Conservation (phyloP, 2,888 invertebrate genomes). For the Nephrotoma appendiculata region DNA sequence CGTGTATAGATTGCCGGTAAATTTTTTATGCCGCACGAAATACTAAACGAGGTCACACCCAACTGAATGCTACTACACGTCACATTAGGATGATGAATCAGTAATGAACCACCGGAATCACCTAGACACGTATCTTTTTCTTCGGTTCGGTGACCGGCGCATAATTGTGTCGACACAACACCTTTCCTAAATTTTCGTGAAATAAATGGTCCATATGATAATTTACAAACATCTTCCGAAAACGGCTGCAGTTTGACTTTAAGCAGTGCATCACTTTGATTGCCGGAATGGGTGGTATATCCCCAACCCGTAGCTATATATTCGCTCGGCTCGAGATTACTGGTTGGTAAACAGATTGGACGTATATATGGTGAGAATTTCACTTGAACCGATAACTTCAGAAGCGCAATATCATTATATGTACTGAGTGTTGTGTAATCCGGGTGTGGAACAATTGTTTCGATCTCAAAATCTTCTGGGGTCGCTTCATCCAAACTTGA, state of each 20-base stretch:
- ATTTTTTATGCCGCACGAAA: slow-evolving; percentile 24
- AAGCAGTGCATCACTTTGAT: background rate
- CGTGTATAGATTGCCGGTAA: slow-evolving; percentile 26
- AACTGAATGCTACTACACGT: slow-evolving; percentile 30
- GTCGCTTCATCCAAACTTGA: background rate
- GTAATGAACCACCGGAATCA: slow-evolving; percentile 36
- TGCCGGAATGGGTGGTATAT: slow-evolving; percentile 21
- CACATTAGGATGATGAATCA: background rate
- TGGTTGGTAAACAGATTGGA: slow-evolving; percentile 30
- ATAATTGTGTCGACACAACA: slow-evolving; percentile 9
- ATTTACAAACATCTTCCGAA: slow-evolving; percentile 1
- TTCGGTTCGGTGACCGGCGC: slow-evolving; percentile 8
- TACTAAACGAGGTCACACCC: slow-evolving; percentile 32
- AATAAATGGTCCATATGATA: background rate
- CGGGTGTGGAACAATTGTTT: background rate
- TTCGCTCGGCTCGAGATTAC: slow-evolving; percentile 11
- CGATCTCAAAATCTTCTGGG: background rate
- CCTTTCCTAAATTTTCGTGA: slow-evolving; percentile 5
- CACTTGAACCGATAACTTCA: background rate
- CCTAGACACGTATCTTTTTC: slow-evolving; percentile 21
- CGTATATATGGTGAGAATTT: slow-evolving; percentile 18
- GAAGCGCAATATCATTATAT: slow-evolving; percentile 9
- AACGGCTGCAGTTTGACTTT: background rate
- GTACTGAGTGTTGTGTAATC: background rate
- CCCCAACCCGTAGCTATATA: slow-evolving; percentile 36